Base-by-base conservation (phyloP, 2,797 vertebrate genomes). In the Cuniculus paca region DNA sequence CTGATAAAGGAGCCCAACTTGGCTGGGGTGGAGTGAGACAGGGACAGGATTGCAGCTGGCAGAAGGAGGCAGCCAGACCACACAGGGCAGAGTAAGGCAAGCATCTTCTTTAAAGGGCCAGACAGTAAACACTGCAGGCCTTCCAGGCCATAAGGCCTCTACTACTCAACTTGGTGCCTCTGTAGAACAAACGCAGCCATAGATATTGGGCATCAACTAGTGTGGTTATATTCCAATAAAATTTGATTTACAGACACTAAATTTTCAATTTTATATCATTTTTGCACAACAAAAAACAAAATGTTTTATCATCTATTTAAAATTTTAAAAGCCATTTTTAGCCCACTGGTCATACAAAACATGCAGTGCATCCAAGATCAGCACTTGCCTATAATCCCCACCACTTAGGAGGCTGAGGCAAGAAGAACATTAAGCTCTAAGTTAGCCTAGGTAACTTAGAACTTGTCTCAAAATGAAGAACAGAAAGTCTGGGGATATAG, bases 261-360 rank as follows among this genome's bases (percentile, higher is more conserved):
- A 88, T 78, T 89, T 68, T 94, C 39, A 90, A 87, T 63, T 95
- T 39, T 39, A 82, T 72, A 50, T 70, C 82, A 94, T 81, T 26
- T 79, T 90, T 31, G 58, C 45, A 63, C 72, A 61, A 94, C 36
- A 90, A 58, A 92, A 56, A 45, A 16, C 14, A 52, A 52, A 52
- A 52, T 70, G 22, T 70, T 70, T 70, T 20, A 39, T 36, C n/a
- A n/a, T 20, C 65, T 74, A 24, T 45, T 70, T 74, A 81, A 83
- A 88, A 83, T 48, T 42, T 13, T 52, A 86, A 90, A 92, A 90
- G 60, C 14, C 50, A 93, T 50, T 61, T 68, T 58, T 65, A 87
- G 77, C 19, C 20, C 48, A 58, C 14, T 56, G 10, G 20, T 80
- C 26, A 88, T 68, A 77, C 26, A 74, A 81, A 97, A 68, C 20